A percentile compares a stretch with the other conserved stretches of the same genome.
Evolutionary conservation across 2,888 invertebrate species (phyloP).

Genomic region (Automeris io): DNA sequence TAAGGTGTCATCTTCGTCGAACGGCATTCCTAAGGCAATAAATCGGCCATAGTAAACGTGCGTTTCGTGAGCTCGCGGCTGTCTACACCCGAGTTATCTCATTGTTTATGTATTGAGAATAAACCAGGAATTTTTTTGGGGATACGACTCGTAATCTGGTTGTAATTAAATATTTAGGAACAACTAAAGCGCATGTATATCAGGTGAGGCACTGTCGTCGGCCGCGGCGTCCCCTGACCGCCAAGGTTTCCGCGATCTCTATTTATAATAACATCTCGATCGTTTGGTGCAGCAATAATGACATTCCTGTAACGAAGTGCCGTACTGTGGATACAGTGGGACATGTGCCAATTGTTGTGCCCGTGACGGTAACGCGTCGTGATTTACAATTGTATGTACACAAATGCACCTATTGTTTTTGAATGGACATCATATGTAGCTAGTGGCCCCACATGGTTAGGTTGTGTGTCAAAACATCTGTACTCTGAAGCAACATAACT

Average conservation of each 20-base stretch:
- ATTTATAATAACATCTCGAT: slow-evolving; percentile 72
- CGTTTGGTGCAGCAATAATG: slow-evolving; percentile 69
- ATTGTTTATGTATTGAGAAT: slow-evolving; percentile 77
- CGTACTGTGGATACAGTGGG: slow-evolving; percentile 65
- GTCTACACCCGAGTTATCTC: slow-evolving; percentile 74
- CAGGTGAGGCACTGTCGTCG: slow-evolving; percentile 37
- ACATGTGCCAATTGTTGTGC: slow-evolving; percentile 71
- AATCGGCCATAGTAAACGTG: slow-evolving; percentile 73
- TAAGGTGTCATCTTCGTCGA: slow-evolving; percentile 37
- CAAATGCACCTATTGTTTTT: slow-evolving; percentile 44
- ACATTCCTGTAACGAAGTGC: slow-evolving; percentile 73
- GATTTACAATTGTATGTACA: slow-evolving; percentile 57
- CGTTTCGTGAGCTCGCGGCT: slow-evolving; percentile 67
- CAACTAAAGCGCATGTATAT: slow-evolving; percentile 30
- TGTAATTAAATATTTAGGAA: slow-evolving; percentile 54
- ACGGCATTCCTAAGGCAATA: slow-evolving; percentile 53
- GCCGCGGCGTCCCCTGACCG: slow-evolving; percentile 44
- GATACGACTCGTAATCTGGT: slow-evolving; percentile 49
- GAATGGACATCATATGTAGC: slow-evolving; percentile 27
- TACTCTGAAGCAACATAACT: background rate
- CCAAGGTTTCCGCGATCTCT: slow-evolving; percentile 68
- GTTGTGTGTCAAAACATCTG: background rate
- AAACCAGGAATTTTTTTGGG: slow-evolving; percentile 70
- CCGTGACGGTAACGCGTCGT: slow-evolving; percentile 58
- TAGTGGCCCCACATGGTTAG: slow-evolving; percentile 3